Evolutionary conservation across 1,140 invertebrate species (phyloP), one percentile per base, ranked within the genome.

Genomic region (Pemphigus obesinymphae): DNA sequence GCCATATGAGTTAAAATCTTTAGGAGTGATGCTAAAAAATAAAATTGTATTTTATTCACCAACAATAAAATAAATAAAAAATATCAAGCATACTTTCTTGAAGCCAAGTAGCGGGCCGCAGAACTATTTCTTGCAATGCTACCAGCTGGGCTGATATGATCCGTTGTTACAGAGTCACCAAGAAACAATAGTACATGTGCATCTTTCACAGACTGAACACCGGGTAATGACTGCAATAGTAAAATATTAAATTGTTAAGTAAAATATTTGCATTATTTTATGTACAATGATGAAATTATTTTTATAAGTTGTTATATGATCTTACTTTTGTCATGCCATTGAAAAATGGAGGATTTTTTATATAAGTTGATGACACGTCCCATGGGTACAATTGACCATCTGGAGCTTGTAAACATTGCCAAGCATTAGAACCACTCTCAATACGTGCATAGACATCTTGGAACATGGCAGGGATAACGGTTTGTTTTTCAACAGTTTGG

Each of bases 1-100:
- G 0, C 98, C 98, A 88, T 99, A 99, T 0, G 97, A 99, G 88
- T 99, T 99, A 87, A 99, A 99, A 85, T 99, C 96, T 84, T 92
- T 91, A 0, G 97, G 95, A 0, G 93, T 95, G 5, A 99, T 87
- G 3, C 94, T 96, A 85, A 20, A 87, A 11, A 82, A 82, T n/a
- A 23, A 61, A 17, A 8, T 40, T 5, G 2, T 6, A 31, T 34
- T 34, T 63, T 34, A 13, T 70, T 70, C 10, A 58, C 2, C 15
- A 55, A 53, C 17, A 37, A 37, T 70, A 17, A 31, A 66, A 40
- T 29, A 13, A 45, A 50, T 37, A 34, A 63, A 48, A 13, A 20
- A 4, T 45, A n/a, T 37, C 5, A 31, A n/a, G 10, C 34, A 50
- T 15, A 55, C 50, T 76, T 66, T 83, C 29, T 70, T 34, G 31